Evolutionary conservation across 2,113 vertebrate genomes (phyloP).

Genomic region (Hippocampus mohnikei): DNA sequence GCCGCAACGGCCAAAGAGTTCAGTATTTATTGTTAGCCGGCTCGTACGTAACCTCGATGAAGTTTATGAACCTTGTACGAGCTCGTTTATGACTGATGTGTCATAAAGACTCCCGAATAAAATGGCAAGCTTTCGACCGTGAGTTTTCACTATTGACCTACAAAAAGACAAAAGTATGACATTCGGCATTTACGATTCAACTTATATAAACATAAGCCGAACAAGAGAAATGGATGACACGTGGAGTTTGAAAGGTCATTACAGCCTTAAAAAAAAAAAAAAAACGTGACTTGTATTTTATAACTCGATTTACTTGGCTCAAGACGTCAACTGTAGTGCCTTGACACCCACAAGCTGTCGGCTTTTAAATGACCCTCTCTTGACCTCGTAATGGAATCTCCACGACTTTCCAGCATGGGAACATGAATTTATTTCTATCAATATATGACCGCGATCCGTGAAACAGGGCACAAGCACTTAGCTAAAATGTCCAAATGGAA

Average conservation of each 20-base stretch:
- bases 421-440: conserved; percentile 11
- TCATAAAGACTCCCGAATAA: background rate
- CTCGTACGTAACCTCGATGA: conserved; percentile 3
- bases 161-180: background rate
- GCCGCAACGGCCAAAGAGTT: background rate
- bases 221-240: no score
- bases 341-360: background rate
- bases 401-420: background rate
- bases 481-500: conserved; percentile 14
- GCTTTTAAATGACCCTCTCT: background rate
- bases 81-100: background rate
- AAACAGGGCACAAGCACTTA: conserved; percentile 14
- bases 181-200: no score
- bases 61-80: background rate
- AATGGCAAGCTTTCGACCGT: background rate
- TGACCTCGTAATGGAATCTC: conserved; percentile 8
- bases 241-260: no score
- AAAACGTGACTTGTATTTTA: no score
- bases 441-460: background rate
- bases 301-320: background rate
- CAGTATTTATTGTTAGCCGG: background rate
- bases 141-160: background rate
- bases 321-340: background rate
- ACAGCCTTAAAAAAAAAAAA: no score
- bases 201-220: no score